These are phyloP conservation scores for Cacoxenus indagator DNA, from an alignment of 2,888 invertebrate species.

Conservation along the genomic window DNA sequence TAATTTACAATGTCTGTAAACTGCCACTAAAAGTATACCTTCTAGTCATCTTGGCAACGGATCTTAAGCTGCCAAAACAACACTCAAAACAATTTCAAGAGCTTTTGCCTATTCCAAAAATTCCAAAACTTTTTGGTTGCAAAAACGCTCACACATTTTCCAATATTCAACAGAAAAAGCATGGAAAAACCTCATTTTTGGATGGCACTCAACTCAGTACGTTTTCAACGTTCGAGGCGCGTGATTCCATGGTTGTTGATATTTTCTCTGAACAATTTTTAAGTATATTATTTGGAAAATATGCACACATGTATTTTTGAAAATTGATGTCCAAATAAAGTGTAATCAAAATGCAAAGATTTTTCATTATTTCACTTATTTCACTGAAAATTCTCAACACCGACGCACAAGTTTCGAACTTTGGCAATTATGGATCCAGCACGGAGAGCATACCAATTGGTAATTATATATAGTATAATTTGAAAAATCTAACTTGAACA, in stretches of 20 bases:
- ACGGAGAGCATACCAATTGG: constrained; percentile 51
- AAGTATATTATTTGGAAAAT: constrained; percentile 12
- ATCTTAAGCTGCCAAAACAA: no score
- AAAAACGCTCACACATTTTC: not conserved
- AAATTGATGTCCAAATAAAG: not conserved
- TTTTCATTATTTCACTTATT: constrained; percentile 20
- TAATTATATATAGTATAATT: constrained; percentile 39
- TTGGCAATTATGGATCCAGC: constrained; percentile 41
- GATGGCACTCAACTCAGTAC: constrained; percentile 34
- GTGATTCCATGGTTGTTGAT: constrained; percentile 22
- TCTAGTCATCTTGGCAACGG: no score
- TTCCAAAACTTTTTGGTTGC: constrained; percentile 17
- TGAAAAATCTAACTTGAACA: no score
- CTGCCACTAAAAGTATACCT: not conserved
- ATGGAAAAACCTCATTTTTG: constrained; percentile 19
- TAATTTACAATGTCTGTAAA: constrained; percentile 17
- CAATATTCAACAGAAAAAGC: constrained; percentile 3
- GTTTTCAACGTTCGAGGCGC: constrained; percentile 34
- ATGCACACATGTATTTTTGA: constrained; percentile 21
- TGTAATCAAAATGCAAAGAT: not conserved
- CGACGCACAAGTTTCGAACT: constrained; percentile 23
- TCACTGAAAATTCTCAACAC: constrained; percentile 24
- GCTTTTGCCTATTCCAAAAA: constrained; percentile 12
- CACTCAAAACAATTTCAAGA: constrained; percentile 37
- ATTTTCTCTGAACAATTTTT: constrained; percentile 3